A percentile compares a stretch with the other conserved stretches of the same genome.
phyloP scores from a whole-genome alignment of 2,113 vertebrate genomes.

The Hystrix brachyura region DNA sequence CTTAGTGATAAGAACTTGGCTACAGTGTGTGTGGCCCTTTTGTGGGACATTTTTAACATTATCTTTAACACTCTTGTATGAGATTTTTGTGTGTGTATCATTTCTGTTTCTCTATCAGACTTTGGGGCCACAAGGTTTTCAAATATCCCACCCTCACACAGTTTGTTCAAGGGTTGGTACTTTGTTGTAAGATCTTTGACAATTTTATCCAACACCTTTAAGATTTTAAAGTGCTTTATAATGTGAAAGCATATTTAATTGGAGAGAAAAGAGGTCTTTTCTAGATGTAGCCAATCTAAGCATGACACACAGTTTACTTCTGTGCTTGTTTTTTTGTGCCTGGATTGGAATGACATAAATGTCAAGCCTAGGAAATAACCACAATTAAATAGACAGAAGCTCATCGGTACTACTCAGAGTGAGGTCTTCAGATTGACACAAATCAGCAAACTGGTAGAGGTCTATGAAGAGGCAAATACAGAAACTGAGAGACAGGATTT shows the following conservation, averaged over 20 bases:
- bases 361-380: neutral
- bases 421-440: neutral
- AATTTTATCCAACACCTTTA: conserved; percentile 1
- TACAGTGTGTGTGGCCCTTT: neutral
- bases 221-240: neutral
- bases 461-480: neutral
- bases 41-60: conserved; percentile 26
- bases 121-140: neutral
- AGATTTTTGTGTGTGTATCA: neutral
- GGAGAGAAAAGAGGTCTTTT: neutral
- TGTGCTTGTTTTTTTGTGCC: neutral
- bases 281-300: neutral
- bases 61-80: neutral
- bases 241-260: neutral
- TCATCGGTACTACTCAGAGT: neutral
- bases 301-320: neutral
- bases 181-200: neutral
- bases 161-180: neutral
- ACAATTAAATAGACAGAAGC: neutral
- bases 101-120: neutral
- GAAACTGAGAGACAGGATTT: neutral
- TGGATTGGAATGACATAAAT: neutral
- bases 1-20: neutral
- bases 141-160: neutral
- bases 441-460: neutral